Conservation (phyloP, 2,113 vertebrate species). For the Oophaga pumilio region DNA sequence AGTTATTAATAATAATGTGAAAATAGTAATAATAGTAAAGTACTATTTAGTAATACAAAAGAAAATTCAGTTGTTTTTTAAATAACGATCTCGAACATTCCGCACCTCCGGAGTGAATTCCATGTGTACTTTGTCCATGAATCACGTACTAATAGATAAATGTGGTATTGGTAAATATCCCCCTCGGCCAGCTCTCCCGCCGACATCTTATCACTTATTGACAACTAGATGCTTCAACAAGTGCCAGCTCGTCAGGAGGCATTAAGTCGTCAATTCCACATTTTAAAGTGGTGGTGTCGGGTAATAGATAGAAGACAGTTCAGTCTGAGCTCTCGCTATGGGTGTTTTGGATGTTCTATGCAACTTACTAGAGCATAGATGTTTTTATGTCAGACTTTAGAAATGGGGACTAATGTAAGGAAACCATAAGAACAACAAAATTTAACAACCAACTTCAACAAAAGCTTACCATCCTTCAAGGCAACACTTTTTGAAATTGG, state of each 20-base stretch:
- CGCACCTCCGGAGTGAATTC: neutral
- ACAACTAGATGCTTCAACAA: conserved; percentile 14
- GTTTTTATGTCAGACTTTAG: too few species aligned
- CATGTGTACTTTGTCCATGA: neutral
- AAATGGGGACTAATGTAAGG: too few species aligned
- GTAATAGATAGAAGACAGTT: neutral
- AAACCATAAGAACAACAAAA: too few species aligned
- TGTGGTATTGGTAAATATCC: neutral
- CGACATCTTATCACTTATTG: conserved; percentile 1
- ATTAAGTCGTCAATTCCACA: conserved; percentile 20
- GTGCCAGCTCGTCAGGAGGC: conserved; percentile 4
- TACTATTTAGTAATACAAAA: neutral
- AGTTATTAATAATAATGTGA: too few species aligned
- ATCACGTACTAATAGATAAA: neutral
- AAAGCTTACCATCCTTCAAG: too few species aligned
- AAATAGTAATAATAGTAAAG: neutral
- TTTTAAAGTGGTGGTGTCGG: neutral
- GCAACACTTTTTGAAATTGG: too few species aligned
- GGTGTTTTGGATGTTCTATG: neutral
- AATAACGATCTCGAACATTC: neutral
- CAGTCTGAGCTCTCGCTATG: neutral
- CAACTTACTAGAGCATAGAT: too few species aligned
- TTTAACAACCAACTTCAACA: too few species aligned
- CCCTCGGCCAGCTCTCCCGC: neutral
- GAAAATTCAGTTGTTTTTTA: neutral